Evolutionary conservation across 2,888 invertebrate genomes (phyloP), one percentile per base, ranked within the genome.

Genomic region (Drosophila quinaria): DNA sequence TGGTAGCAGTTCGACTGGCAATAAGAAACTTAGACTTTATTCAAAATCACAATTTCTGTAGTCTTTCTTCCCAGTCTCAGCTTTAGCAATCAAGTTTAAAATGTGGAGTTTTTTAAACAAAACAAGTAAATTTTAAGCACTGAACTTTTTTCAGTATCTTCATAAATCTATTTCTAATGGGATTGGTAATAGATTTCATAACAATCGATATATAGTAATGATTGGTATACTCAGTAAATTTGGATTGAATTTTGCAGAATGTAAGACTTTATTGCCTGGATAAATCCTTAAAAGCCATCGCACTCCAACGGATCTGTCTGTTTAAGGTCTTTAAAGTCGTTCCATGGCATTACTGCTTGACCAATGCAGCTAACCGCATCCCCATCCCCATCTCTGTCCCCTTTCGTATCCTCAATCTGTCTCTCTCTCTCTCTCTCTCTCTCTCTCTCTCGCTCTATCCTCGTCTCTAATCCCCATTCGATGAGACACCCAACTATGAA

Each of bases 401-500:
- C 9, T 44, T 50, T 25, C 11, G 4, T 22, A 9, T 13, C 4
- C 31, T 10, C 42, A 37, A 31, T 29, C 31, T n/a, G n/a, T n/a
- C n/a, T n/a, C n/a, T n/a, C n/a, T n/a, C n/a, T n/a, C n/a, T n/a
- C n/a, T n/a, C n/a, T 15, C 46, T 17, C 11, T 17, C 9, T 11
- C 3, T 10, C 33, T 11, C 11, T 25, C 25, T 29, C 11, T 3
- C 39, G 13, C 8, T 8, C 8, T 29, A 29, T 6, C 3, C 10
- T 19, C 22, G 5, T 22, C 31, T 41, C 15, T 52, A 25, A 11
- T 2, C 44, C 13, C 13, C 15, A 37, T 63, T 64, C 58, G 78
- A 71, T 62, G 49, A 68, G 68, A 59, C 70, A 83, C 65, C 73
- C 68, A 69, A 61, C 74, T 74, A 87, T 90, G 90, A 90, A 90